Base-by-base conservation (phyloP, 2,113 vertebrate genomes). In the Mirounga angustirostris region DNA sequence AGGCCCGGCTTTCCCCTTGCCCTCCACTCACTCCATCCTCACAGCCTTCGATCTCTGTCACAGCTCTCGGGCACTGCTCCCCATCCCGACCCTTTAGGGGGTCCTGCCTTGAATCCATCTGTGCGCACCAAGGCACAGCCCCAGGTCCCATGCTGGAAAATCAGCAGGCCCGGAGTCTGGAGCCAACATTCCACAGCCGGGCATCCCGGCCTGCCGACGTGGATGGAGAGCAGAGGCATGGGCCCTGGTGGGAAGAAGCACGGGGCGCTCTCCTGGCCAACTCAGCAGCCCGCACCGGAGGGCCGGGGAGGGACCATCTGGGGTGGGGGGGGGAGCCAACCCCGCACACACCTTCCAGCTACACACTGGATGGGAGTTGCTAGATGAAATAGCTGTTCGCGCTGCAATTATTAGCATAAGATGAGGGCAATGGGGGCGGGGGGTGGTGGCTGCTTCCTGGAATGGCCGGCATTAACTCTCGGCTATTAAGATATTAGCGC, bases 151-250 rank as follows among this genome's bases (percentile, higher is more conserved):
- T 0, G 82, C 82, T 26, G 54, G 94, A 58, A 71, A 85, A 89
- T 65, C 93, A 74, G 76, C 61, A 94, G 36, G 65, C 63, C 96
- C 6, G 0, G 13, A 28, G 30, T 50, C 69, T 4, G 0, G 59
- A 71, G 92, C 97, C 91, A 81, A 65, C 95, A 97, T 98, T 93
- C 97, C 97, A 83, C 8, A 93, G 95, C 95, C 79, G 61, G 84
- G 69, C 78, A 10, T 50, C 90, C 21, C 0, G 59, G 89, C 11
- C 0, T 1, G 89, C 73, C 58, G 16, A 4, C 58, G 40, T 24
- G 54, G 58, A 84, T 67, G 52, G 86, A 71, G 85, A 40, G 74
- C 78, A n/a, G 50, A 89, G 87, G 43, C 76, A 0, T 12, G 6
- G 82, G 84, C 59, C 46, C 54, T 10, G 82, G 86, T 9, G 10